Conservation (phyloP, 2,113 vertebrate genomes). For the Psephotus haematonotus region DNA sequence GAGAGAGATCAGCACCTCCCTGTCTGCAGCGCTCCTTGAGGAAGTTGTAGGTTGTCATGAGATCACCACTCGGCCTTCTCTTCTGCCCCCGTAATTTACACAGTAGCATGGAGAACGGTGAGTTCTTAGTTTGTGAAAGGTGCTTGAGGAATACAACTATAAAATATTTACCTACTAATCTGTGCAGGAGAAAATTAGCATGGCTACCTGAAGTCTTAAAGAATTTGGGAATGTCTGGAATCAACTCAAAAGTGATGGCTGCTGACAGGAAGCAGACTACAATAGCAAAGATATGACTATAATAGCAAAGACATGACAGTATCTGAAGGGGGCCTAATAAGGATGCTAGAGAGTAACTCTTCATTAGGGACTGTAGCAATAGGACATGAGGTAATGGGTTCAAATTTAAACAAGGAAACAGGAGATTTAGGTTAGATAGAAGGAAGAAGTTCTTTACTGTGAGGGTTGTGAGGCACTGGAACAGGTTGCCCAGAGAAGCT, state of each 20-base stretch:
- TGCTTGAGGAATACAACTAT: neutral
- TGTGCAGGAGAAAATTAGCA: neutral
- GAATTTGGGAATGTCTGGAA: neutral
- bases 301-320: neutral
- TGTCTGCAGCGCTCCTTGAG: neutral
- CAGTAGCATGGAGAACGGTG: neutral
- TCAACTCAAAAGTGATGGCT: rapidly evolving
- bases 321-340: neutral
- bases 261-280: neutral
- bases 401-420: neutral
- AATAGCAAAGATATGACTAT: rapidly evolving
- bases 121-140: neutral
- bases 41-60: neutral
- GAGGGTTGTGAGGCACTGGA: neutral
- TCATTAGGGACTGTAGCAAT: neutral
- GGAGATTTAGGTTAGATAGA: neutral
- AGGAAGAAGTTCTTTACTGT: neutral
- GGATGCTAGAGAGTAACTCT: neutral
- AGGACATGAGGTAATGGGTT: neutral
- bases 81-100: neutral
- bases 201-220: neutral
- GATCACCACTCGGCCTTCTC: neutral
- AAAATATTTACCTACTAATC: neutral
- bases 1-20: neutral
- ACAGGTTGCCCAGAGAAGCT: neutral